Percentiles rank a stretch among this genome's conserved stretches.
Conservation (phyloP, 2,113 vertebrate species). For the Pitta sordida region DNA sequence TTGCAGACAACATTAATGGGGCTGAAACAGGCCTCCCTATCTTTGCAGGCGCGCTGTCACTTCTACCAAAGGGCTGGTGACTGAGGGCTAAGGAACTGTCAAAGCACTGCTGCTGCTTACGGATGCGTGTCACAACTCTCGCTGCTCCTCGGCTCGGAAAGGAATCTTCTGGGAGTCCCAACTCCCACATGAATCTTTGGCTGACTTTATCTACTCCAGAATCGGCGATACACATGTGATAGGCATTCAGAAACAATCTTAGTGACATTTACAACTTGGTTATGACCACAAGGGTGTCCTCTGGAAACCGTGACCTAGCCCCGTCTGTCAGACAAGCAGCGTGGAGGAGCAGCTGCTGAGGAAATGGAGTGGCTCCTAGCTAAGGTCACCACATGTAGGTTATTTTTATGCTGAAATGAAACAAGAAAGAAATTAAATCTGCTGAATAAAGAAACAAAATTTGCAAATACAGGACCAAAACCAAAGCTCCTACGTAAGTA, state of each 20-base stretch:
- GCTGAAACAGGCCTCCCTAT: slow-evolving; percentile 61
- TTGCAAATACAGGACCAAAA: background rate
- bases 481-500: background rate
- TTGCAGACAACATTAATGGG: slow-evolving; percentile 72
- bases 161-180: slow-evolving; percentile 47
- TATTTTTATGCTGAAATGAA: slow-evolving; percentile 50
- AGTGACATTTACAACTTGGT: slow-evolving; percentile 71
- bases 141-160: slow-evolving; percentile 59
- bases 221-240: slow-evolving; percentile 70
- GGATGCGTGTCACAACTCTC: slow-evolving; percentile 63
- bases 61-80: slow-evolving; percentile 68
- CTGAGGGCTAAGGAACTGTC: slow-evolving; percentile 74
- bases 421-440: slow-evolving; percentile 32
- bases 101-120: slow-evolving; percentile 58
- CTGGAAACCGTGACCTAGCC: slow-evolving; percentile 70
- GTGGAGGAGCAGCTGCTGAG: slow-evolving; percentile 71
- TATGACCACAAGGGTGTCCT: slow-evolving; percentile 69
- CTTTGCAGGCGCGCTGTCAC: slow-evolving; percentile 68
- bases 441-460: slow-evolving; percentile 9
- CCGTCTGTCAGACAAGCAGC: slow-evolving; percentile 71
- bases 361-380: slow-evolving; percentile 74
- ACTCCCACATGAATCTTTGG: slow-evolving; percentile 71
- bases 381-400: slow-evolving; percentile 77
- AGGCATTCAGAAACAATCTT: slow-evolving; percentile 52
- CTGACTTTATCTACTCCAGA: slow-evolving; percentile 71